These are phyloP conservation scores for Kryptolebias marmoratus DNA, from an alignment of 2,113 vertebrate genomes.

Conservation along the genomic window DNA sequence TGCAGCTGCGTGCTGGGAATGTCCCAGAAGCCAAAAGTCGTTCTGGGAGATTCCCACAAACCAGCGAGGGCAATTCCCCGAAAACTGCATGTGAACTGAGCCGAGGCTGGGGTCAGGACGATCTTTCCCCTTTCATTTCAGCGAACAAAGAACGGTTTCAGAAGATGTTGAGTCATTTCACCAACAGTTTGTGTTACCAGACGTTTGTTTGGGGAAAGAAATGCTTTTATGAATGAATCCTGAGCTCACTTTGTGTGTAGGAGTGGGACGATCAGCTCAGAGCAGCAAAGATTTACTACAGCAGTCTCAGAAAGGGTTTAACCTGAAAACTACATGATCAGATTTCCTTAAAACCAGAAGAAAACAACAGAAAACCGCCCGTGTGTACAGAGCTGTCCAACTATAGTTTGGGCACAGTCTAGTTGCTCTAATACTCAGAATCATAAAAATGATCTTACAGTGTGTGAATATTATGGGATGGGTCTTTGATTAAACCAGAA, in stretches of 20 bases:
- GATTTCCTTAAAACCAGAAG: background rate
- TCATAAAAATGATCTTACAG: too few relatives aligned
- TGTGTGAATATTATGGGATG: too few relatives aligned
- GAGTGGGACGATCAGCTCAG: background rate
- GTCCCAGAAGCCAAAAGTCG: constrained; percentile 65
- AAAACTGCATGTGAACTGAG: constrained; percentile 51
- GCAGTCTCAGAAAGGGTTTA: background rate
- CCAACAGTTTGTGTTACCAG: constrained; percentile 9
- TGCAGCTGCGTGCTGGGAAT: constrained; percentile 73
- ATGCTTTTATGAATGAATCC: constrained; percentile 38
- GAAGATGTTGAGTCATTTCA: constrained; percentile 28
- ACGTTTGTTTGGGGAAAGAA: background rate
- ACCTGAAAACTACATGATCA: background rate
- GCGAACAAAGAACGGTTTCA: constrained; percentile 22
- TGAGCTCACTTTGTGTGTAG: background rate
- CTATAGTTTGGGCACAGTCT: too few relatives aligned
- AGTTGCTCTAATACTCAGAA: too few relatives aligned
- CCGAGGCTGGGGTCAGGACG: constrained; percentile 13
- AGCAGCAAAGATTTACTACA: background rate
- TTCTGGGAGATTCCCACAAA: constrained; percentile 76
- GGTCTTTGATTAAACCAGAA: too few relatives aligned
- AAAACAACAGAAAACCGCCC: too few relatives aligned
- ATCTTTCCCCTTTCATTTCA: constrained; percentile 6
- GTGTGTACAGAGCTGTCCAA: too few relatives aligned
- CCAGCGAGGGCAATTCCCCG: constrained; percentile 66